Evolutionary conservation across 2,888 invertebrate species (phyloP), one percentile per base, ranked within the genome.

Genomic region (Eurytoma adleriae): DNA sequence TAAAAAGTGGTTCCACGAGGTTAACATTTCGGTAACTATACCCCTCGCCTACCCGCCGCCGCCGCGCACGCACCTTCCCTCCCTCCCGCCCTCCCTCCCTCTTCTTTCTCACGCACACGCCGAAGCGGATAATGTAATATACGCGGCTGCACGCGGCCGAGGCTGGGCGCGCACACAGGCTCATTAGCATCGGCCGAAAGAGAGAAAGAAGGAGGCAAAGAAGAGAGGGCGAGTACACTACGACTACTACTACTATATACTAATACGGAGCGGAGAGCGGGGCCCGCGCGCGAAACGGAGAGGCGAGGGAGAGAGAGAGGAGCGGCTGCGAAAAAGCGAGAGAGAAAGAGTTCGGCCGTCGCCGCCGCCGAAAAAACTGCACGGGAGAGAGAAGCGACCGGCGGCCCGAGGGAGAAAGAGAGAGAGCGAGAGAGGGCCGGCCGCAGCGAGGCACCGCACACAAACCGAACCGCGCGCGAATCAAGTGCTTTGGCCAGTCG

Each of bases 1-100:
- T 92, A 92, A 93, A 93, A 93, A 93, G 93, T 92, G 92, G 93
- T 92, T 92, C 92, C 92, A 92, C 92, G 92, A 92, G 92, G 92
- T 92, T 92, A 92, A 92, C 91, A 91, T 91, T 91, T 91, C 90
- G 91, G 91, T 90, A 90, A 91, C 91, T 90, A 90, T 90, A 90
- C 90, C 90, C 89, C 89, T 89, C 88, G 88, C 87, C 87, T 87
- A 86, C 86, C 86, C 87, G 82, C 83, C 85, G 84, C 86, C 86
- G 87, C 77, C 79, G 82, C 81, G 78, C 84, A 78, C 73, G 52
- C 75, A 79, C 54, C 56, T 50, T 67, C 69, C 52, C 76, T 70
- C 77, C 57, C 73, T 66, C 72, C 61, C 24, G 61, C 70, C 83
- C 27, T 62, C 73, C 20, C 64, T 73, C 18, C 48, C 71, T 56